Evolutionary conservation across 2,888 invertebrate genomes (phyloP).

Genomic region (Amphipyra tragopoginis): DNA sequence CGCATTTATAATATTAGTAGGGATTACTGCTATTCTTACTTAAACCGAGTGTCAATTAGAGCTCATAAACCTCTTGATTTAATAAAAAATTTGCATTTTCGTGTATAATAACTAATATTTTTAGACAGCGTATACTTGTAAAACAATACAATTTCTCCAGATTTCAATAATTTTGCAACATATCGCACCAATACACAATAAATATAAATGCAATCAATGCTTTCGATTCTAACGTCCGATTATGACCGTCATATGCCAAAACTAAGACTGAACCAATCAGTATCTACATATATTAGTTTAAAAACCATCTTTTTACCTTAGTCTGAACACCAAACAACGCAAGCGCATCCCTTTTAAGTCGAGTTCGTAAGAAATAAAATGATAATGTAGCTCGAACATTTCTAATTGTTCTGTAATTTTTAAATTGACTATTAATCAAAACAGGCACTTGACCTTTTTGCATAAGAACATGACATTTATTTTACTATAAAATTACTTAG

Average conservation of each 20-base stretch:
- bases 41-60: background rate
- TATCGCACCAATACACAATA: conserved; percentile 68
- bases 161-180: conserved; percentile 55
- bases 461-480: background rate
- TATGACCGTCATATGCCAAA: conserved; percentile 56
- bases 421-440: conserved; percentile 1
- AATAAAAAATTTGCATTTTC: conserved; percentile 30
- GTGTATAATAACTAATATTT: conserved; percentile 39
- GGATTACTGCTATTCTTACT: too few species aligned
- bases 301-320: conserved; percentile 7
- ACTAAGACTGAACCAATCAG: conserved; percentile 39
- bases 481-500: background rate
- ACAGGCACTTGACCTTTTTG: background rate
- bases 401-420: conserved; percentile 3
- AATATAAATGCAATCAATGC: conserved; percentile 82
- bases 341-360: background rate
- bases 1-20: too few species aligned
- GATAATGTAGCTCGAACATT: too few species aligned
- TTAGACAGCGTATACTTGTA: conserved; percentile 51
- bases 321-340: conserved; percentile 29
- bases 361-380: too few species aligned
- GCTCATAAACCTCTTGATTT: conserved; percentile 20
- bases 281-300: conserved; percentile 57
- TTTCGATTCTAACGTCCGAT: conserved; percentile 73
- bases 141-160: conserved; percentile 52